Base-by-base conservation (phyloP, 2,797 vertebrate species). In the Dryobates pubescens region DNA sequence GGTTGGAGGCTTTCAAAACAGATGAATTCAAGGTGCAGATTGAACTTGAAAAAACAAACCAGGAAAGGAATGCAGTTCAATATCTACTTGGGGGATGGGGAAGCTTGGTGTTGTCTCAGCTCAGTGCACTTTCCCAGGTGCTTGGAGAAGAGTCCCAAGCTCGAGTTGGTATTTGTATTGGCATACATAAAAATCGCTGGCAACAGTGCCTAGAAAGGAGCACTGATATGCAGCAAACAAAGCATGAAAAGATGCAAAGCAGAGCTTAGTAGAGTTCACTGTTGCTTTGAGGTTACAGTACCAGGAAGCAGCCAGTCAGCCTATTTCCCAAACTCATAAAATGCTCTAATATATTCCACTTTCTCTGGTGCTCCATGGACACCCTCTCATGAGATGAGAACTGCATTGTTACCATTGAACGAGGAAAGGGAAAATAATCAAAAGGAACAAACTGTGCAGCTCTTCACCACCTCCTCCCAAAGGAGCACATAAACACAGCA, bases 221-320 rank as follows among this genome's bases (percentile, higher is more conserved):
- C 95, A 96, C 90, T 91, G 96, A 92, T 93, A 89, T 56, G 92
- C 91, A 94, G 34, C 91, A 96, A 96, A 95, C 53, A 65, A 96
- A 94, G 95, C 95, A 92, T 84, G 95, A 88, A 89, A 95, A 70
- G 92, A 96, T 88, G 95, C 92, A 94, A 96, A 95, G 92, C 92
- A 96, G 90, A 96, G 91, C 92, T 97, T 90, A 94, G 88, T 73
- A 93, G 74, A 97, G 89, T 86, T 91, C 77, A 86, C 95, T 90
- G 92, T 63, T 96, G 87, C 94, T 94, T 94, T 75, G 41, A 89
- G 68, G 72, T 96, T 95, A 95, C 92, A 96, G 94, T 89, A 93
- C 86, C 82, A 95, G 81, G 91, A 96, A 95, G 84, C 93, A 96
- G 90, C 81, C 78, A 87, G 68, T 71, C 94, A 96, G 88, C 84